Percentiles rank a stretch among this genome's conserved stretches.
phyloP scores from a whole-genome alignment of 2,113 vertebrate genomes.

The Hippopotamus amphibius region DNA sequence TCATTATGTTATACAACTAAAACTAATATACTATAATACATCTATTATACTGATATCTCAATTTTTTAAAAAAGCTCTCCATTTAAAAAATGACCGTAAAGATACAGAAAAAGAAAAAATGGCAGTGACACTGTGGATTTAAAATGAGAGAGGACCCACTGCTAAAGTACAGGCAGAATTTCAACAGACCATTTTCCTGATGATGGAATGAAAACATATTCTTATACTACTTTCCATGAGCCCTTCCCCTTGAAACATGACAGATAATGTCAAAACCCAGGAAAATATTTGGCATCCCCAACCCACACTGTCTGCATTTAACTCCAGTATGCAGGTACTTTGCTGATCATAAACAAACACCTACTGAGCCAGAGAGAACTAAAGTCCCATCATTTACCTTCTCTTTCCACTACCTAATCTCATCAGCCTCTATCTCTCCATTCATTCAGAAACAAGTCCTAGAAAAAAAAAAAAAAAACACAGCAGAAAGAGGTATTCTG shows the following conservation, averaged over 20 bases:
- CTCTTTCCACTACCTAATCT: not conserved
- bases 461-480: not conserved
- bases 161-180: not conserved
- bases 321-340: not conserved
- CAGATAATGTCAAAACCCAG: not conserved
- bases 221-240: not conserved
- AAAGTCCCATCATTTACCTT: not conserved
- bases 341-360: not conserved
- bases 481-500: not conserved
- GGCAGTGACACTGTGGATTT: not conserved
- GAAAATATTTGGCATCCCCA: not conserved
- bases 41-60: not conserved
- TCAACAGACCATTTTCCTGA: not conserved
- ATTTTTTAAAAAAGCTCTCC: not conserved
- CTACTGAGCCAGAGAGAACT: not conserved
- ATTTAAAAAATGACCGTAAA: not conserved
- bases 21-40: not conserved
- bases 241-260: not conserved
- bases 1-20: not conserved
- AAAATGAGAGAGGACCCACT: not conserved
- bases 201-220: not conserved
- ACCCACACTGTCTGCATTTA: not conserved
- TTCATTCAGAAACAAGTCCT: not conserved
- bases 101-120: slow-evolving; percentile 9
- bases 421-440: not conserved